Percentiles rank a stretch among this genome's conserved stretches.
Evolutionary conservation across 2,888 invertebrate genomes (phyloP).

Genomic region (Ceraclea dissimilis): DNA sequence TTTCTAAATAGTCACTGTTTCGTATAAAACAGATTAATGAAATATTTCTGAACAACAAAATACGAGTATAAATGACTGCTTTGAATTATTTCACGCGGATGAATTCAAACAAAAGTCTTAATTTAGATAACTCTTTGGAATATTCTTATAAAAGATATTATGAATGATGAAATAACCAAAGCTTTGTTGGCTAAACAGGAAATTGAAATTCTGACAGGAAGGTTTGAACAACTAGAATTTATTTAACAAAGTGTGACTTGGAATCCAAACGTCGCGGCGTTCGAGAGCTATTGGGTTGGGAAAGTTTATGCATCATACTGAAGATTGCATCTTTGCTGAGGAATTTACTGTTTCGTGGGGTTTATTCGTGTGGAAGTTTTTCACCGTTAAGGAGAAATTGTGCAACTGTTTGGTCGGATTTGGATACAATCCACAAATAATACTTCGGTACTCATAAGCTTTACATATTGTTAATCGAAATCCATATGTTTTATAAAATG

Average conservation of each 20-base stretch:
- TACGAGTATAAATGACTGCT: conserved; percentile 1
- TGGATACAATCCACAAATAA: too few relatives aligned
- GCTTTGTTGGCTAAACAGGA: conserved; percentile 20
- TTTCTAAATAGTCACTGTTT: neutral
- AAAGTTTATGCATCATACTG: conserved; percentile 4
- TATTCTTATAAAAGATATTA: conserved; percentile 4
- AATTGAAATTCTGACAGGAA: conserved; percentile 23
- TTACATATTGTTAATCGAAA: too few relatives aligned
- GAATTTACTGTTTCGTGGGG: conserved; percentile 9
- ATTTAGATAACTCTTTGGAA: conserved; percentile 4
- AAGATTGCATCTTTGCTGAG: conserved; percentile 14
- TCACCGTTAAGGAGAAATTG: neutral
- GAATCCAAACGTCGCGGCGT: neutral
- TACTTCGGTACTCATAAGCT: too few relatives aligned
- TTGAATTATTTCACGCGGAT: conserved; percentile 4
- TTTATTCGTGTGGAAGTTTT: conserved; percentile 4
- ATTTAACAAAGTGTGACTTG: conserved; percentile 5
- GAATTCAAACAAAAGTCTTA: conserved; percentile 4
- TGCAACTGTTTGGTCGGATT: too few relatives aligned
- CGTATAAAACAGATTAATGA: conserved; percentile 3
- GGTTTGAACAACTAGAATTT: neutral
- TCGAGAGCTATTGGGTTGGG: conserved; percentile 9
- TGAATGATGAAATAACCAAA: conserved; percentile 7
- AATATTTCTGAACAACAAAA: conserved; percentile 5
- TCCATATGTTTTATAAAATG: too few relatives aligned